Conservation (phyloP, 2,888 invertebrate genomes). For the Leptogaster cylindrica region DNA sequence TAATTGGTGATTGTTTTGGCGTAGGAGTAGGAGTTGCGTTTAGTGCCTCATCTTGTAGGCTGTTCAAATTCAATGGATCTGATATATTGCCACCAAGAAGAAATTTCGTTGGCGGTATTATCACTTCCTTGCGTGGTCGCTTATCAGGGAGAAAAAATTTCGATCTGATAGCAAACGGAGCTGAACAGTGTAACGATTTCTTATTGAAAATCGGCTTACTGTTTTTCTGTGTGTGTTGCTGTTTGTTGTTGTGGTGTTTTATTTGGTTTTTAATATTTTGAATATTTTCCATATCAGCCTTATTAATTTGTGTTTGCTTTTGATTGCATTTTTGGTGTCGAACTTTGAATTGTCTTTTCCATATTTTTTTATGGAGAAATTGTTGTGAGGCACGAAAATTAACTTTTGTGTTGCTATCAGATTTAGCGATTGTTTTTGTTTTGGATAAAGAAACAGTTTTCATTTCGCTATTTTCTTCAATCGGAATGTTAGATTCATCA, state of each 20-base stretch:
- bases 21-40: constrained; percentile 91
- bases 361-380: constrained; percentile 54
- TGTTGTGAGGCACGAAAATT: constrained; percentile 60
- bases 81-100: constrained; percentile 92
- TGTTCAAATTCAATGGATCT: constrained; percentile 92
- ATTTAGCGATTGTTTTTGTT: too few species aligned
- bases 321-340: constrained; percentile 48
- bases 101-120: constrained; percentile 91
- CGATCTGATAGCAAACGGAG: constrained; percentile 58
- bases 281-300: constrained; percentile 60
- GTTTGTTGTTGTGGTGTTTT: constrained; percentile 48
- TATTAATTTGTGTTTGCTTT: constrained; percentile 46
- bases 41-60: constrained; percentile 81
- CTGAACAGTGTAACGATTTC: constrained; percentile 27
- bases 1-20: constrained; percentile 71
- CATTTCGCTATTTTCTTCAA: constrained; percentile 3
- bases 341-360: constrained; percentile 58
- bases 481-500: background rate
- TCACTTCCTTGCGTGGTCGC: constrained; percentile 74
- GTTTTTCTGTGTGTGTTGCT: constrained; percentile 38
- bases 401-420: constrained; percentile 39
- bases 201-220: constrained; percentile 34
- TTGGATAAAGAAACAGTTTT: too few species aligned
- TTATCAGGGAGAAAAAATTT: constrained; percentile 79
- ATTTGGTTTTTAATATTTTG: constrained; percentile 60